These are phyloP conservation scores for Cancer borealis DNA, from an alignment of 2,888 invertebrate species.

Conservation along the genomic window DNA sequence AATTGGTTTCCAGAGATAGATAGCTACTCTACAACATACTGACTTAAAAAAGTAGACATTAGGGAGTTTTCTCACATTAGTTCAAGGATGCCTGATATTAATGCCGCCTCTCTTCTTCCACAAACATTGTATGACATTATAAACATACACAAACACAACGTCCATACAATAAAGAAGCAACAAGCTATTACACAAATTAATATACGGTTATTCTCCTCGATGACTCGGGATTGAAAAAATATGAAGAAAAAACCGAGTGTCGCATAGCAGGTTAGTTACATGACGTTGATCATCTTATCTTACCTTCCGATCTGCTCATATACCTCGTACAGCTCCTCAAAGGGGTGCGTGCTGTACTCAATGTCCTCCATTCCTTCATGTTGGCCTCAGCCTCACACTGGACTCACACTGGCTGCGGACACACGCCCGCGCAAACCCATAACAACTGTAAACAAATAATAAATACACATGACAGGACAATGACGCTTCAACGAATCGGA, in stretches of 20 bases:
- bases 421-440: not conserved
- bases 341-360: constrained; percentile 80
- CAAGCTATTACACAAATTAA: not conserved
- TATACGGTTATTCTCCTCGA: not conserved
- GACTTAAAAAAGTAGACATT: too few species aligned
- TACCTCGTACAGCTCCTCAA: constrained; percentile 82
- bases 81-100: not conserved
- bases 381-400: constrained; percentile 14
- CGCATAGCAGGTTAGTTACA: not conserved
- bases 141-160: not conserved
- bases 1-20: too few species aligned
- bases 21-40: too few species aligned
- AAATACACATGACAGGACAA: not conserved
- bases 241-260: too few species aligned
- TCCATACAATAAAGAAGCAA: not conserved
- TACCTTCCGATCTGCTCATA: constrained; percentile 83
- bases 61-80: too few species aligned
- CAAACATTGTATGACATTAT: not conserved
- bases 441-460: constrained; percentile 67
- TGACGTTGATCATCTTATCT: constrained; percentile 77
- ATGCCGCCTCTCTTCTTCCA: not conserved
- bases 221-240: not conserved
- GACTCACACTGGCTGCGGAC: not conserved
- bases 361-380: constrained; percentile 73
- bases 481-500: not conserved